phyloP scores from a whole-genome alignment of 2,797 vertebrate species.

The Anabas testudineus region DNA sequence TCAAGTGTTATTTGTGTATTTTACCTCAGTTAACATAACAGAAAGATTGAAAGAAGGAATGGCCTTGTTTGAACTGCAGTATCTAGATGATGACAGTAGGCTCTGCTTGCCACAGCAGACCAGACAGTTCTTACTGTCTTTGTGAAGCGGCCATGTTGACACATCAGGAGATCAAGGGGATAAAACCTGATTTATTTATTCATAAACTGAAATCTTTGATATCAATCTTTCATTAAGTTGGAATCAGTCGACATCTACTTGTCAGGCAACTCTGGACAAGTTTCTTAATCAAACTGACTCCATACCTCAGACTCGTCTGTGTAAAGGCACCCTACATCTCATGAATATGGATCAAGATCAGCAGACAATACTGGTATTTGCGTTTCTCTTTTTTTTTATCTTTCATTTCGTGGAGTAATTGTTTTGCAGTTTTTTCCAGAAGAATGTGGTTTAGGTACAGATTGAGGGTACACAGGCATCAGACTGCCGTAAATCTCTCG shows the following conservation, averaged over 20 bases:
- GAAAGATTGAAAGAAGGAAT: not conserved
- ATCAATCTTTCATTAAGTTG: slow-evolving; percentile 23
- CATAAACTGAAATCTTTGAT: slow-evolving; percentile 8
- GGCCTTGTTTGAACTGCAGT: not conserved
- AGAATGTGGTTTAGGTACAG: slow-evolving; percentile 28
- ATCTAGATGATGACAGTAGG: not conserved
- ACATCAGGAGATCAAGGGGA: slow-evolving; percentile 2
- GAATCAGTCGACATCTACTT: slow-evolving; percentile 3
- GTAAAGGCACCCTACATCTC: not conserved
- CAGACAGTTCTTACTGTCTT: not conserved
- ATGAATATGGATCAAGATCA: slow-evolving; percentile 3
- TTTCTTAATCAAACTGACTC: slow-evolving; percentile 2
- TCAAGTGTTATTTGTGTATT: not conserved
- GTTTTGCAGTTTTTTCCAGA: slow-evolving; percentile 29
- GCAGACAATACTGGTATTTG: not conserved
- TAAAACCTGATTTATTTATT: not conserved
- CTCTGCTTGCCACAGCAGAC: not conserved
- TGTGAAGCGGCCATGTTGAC: slow-evolving; percentile 7
- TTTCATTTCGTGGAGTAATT: slow-evolving; percentile 11
- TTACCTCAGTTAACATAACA: not conserved
- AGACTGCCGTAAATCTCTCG: slow-evolving; percentile 18
- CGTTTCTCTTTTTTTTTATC: not conserved
- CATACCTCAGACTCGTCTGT: not conserved
- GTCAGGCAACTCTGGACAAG: not conserved
- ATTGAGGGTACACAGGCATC: not conserved